Percentiles rank a stretch among this genome's conserved stretches.
phyloP scores from a whole-genome alignment of 2,113 vertebrate genomes.

The Deroptyus accipitrinus region DNA sequence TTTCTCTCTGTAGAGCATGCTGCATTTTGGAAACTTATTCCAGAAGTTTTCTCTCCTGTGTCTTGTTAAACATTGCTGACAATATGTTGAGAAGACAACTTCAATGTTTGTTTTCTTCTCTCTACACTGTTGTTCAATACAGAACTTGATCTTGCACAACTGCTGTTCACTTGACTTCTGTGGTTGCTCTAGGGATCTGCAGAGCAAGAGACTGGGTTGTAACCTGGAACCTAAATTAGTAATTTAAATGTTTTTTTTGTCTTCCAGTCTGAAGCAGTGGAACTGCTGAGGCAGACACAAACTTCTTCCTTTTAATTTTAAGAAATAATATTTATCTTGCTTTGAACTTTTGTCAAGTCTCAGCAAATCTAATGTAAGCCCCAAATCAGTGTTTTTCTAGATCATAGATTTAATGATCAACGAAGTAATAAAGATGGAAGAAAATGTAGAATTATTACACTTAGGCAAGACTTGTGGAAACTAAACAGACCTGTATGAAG shows the following conservation, averaged over 20 bases:
- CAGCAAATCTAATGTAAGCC: not conserved
- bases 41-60: not conserved
- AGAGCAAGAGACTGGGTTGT: not conserved
- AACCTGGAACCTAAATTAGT: not conserved
- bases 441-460: not conserved
- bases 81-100: not conserved
- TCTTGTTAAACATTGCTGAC: not conserved
- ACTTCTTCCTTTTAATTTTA: not conserved
- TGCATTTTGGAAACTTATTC: not conserved
- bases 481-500: not conserved
- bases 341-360: not conserved
- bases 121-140: not conserved
- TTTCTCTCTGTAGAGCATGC: not conserved
- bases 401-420: not conserved
- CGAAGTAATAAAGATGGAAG: not conserved
- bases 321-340: not conserved
- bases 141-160: not conserved
- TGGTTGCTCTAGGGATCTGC: not conserved
- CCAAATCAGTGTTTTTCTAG: not conserved
- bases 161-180: not conserved
- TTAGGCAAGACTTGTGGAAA: not conserved
- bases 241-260: not conserved
- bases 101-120: not conserved
- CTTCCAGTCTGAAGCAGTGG: not conserved
- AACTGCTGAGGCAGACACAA: not conserved